These are phyloP conservation scores for Hirtodrosophila confusa DNA, from an alignment of 2,888 invertebrate species.

Conservation along the genomic window DNA sequence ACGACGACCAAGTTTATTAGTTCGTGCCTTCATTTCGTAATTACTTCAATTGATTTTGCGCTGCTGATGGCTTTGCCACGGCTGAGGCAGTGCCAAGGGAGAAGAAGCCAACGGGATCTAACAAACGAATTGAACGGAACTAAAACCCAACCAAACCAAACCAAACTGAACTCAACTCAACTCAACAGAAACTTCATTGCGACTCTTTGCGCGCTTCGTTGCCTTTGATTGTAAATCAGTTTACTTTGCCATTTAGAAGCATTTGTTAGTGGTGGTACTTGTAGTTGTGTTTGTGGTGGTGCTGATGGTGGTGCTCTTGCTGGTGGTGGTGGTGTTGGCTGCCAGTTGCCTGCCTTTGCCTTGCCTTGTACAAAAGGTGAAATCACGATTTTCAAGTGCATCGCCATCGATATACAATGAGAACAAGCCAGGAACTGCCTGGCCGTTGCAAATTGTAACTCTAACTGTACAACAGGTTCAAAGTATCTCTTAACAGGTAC, in stretches of 20 bases:
- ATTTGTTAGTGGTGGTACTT: constrained; percentile 56
- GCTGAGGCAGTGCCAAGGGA: constrained; percentile 23
- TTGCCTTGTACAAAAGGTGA: constrained; percentile 73
- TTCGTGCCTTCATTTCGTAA: constrained; percentile 84
- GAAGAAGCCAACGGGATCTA: constrained; percentile 55
- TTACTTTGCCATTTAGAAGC: constrained; percentile 80
- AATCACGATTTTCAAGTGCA: constrained; percentile 80
- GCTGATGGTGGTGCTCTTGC: constrained; percentile 14
- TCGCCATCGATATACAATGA: constrained; percentile 78
- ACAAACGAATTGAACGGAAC: constrained; percentile 69
- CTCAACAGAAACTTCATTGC: constrained; percentile 61
- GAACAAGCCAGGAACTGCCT: constrained; percentile 50
- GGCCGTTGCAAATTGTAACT: constrained; percentile 78
- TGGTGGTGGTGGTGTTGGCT: constrained; percentile 29
- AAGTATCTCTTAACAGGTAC: constrained; percentile 79
- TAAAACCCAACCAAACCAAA: constrained; percentile 32
- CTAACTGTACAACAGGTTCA: constrained; percentile 83
- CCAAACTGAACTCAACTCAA: constrained; percentile 49
- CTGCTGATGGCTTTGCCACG: constrained; percentile 74
- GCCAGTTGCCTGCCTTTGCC: constrained; percentile 43
- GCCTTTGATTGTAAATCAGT: constrained; percentile 80
- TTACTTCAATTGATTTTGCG: constrained; percentile 83
- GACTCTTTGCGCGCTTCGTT: constrained; percentile 78
- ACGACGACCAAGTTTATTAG: constrained; percentile 82
- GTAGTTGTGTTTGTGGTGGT: constrained; percentile 25